A percentile compares a stretch with the other conserved stretches of the same genome.
These are phyloP conservation scores for Dryomyza anilis DNA, from an alignment of 2,888 invertebrate genomes.

Conservation along the genomic window DNA sequence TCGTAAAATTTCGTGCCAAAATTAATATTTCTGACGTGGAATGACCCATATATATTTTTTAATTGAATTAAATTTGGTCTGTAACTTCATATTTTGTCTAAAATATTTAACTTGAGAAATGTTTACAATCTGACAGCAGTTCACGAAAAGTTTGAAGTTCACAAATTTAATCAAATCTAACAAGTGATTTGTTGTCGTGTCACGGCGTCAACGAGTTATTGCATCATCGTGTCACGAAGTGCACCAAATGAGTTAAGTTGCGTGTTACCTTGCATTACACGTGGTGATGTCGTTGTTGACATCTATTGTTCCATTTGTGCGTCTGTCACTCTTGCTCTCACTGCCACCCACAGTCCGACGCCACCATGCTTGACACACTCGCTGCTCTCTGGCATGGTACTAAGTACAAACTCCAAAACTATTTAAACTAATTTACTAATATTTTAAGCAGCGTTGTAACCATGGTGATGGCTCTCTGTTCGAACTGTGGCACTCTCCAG, in stretches of 20 bases:
- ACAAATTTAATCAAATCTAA: constrained; percentile 7
- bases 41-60: no score
- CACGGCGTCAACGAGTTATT: not conserved
- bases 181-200: not conserved
- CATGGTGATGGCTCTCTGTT: not conserved
- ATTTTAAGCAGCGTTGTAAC: not conserved
- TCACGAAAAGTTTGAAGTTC: not conserved
- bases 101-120: constrained; percentile 8
- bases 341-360: not conserved
- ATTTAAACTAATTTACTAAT: constrained; percentile 10
- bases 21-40: no score
- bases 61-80: not conserved
- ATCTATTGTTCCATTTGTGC: no score
- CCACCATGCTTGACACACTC: not conserved
- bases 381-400: not conserved
- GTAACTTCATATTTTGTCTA: not conserved
- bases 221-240: not conserved
- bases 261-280: no score
- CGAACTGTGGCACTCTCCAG: no score
- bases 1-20: no score
- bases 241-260: no score
- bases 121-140: constrained; percentile 7
- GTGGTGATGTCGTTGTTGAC: no score
- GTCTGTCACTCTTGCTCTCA: not conserved
- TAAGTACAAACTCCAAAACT: no score